Evolutionary conservation across 1,140 invertebrate species (phyloP).

Genomic region (Melanaphis sacchari): DNA sequence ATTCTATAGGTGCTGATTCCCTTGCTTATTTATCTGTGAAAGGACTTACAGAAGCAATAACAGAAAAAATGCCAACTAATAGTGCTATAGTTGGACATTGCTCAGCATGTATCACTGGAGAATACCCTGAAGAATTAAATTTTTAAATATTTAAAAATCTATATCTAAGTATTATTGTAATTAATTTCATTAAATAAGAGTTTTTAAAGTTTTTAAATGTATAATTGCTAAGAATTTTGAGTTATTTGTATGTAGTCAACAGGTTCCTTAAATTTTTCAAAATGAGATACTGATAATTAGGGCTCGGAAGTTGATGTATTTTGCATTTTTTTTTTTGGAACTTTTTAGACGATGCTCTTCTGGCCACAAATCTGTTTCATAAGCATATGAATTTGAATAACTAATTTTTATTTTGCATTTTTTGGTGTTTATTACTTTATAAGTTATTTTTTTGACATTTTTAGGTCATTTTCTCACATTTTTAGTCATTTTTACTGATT

Average conservation of each 20-base stretch:
- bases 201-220: neutral
- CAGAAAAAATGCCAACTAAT: conserved; percentile 74
- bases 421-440: no score
- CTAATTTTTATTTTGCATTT: no score
- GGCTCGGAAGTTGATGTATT: no score
- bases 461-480: no score
- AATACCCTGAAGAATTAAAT: conserved; percentile 81
- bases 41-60: conserved; percentile 85
- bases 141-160: conserved; percentile 68
- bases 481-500: no score
- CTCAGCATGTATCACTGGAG: conserved; percentile 82
- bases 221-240: neutral
- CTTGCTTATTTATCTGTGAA: conserved; percentile 93
- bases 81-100: conserved; percentile 74
- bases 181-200: neutral
- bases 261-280: neutral
- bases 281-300: no score
- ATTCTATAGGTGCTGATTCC: conserved; percentile 84
- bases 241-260: neutral
- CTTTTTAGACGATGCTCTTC: no score
- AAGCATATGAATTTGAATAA: no score
- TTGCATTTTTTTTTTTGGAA: no score
- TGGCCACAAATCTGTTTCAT: no score
- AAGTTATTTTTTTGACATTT: no score
- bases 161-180: conserved; percentile 30